Evolutionary conservation across 2,113 vertebrate species (phyloP).

Genomic region (Microcebus tavaratra): DNA sequence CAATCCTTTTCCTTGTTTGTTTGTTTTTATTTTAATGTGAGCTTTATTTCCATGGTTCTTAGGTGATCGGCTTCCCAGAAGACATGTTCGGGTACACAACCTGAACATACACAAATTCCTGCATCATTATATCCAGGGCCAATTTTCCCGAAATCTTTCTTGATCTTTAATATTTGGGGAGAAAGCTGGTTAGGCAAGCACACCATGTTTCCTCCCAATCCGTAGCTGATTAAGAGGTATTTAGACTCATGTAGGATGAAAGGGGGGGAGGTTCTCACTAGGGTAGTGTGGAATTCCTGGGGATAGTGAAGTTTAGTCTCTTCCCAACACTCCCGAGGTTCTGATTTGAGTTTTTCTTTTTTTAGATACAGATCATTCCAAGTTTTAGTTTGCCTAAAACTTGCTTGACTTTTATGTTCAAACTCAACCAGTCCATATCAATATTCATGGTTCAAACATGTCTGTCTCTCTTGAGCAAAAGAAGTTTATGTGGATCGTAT

Average conservation of each 20-base stretch:
- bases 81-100: not conserved
- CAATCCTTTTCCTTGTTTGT: not conserved
- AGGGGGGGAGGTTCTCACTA: conserved; percentile 45
- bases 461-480: not conserved
- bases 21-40: not conserved
- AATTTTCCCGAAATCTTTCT: conserved; percentile 55
- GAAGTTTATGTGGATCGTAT: not conserved
- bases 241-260: conserved; percentile 71
- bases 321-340: not conserved
- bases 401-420: conserved; percentile 52
- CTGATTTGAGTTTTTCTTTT: conserved; percentile 41
- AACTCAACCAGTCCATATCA: conserved; percentile 13
- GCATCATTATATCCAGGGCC: not conserved
- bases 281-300: not conserved
- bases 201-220: conserved; percentile 62
- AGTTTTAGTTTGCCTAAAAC: not conserved
- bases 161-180: conserved; percentile 65
- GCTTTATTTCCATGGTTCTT: conserved; percentile 8
- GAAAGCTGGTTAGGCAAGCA: conserved; percentile 56
- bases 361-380: not conserved
- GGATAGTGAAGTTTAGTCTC: not conserved
- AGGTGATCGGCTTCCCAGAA: conserved; percentile 32
- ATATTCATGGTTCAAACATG: not conserved
- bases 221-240: conserved; percentile 75
- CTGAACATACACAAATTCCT: not conserved